These are phyloP conservation scores for Pluvianellus socialis DNA, from an alignment of 2,113 vertebrate genomes.

Conservation along the genomic window DNA sequence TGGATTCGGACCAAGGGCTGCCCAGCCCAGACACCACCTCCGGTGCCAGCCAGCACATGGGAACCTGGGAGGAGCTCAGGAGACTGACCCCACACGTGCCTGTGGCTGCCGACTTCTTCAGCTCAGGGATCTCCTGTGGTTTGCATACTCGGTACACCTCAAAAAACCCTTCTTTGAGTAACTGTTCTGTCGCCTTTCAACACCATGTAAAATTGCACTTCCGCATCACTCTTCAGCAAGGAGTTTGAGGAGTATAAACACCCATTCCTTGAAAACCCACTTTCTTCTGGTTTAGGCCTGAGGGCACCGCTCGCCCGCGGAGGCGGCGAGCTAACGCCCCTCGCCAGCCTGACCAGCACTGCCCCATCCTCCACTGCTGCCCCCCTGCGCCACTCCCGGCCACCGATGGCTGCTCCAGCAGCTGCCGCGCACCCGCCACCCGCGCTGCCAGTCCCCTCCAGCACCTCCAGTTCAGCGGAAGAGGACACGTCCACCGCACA, in stretches of 20 bases:
- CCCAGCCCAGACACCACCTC: background rate
- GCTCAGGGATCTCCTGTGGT: background rate
- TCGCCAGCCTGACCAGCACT: background rate
- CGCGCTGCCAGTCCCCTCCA: background rate
- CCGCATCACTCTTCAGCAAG: accelerated
- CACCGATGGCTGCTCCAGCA: too few species aligned
- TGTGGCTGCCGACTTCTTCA: background rate
- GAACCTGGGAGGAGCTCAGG: background rate
- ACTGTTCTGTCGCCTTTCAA: background rate
- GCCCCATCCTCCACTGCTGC: accelerated
- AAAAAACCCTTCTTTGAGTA: background rate
- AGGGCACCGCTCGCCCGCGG: background rate
- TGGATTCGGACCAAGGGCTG: background rate
- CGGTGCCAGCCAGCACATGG: background rate
- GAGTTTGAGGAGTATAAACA: background rate
- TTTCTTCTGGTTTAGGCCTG: background rate
- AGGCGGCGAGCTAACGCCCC: background rate
- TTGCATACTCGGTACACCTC: background rate
- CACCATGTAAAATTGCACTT: background rate
- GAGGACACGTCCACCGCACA: accelerated
- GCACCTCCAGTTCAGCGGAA: background rate
- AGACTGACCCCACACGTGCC: too few species aligned
- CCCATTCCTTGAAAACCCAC: background rate
- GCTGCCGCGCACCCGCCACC: background rate
- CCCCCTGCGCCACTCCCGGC: background rate